A percentile compares a stretch with the other conserved stretches of the same genome.
Evolutionary conservation across 1,140 invertebrate genomes (phyloP).

Genomic region (Hylaeus anthracinus): DNA sequence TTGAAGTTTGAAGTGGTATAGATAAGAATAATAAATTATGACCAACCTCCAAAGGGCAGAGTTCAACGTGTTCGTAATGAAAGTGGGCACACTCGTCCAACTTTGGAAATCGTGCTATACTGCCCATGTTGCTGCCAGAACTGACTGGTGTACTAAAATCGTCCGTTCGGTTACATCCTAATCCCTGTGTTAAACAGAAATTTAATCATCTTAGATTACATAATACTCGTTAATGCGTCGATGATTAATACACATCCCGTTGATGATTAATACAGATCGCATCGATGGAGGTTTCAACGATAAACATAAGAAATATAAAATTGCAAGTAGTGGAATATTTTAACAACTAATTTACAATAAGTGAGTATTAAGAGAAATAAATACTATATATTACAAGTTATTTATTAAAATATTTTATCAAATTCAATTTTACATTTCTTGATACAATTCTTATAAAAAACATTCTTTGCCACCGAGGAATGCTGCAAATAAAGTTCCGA

Average conservation of each 20-base stretch:
- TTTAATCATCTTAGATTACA: slow-evolving; percentile 12
- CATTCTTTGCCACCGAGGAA: too few species aligned
- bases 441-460: too few species aligned
- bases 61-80: slow-evolving; percentile 96
- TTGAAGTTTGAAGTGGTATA: background rate
- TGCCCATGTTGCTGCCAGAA: slow-evolving; percentile 76
- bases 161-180: slow-evolving; percentile 72
- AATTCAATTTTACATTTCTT: too few species aligned
- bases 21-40: slow-evolving; percentile 8
- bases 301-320: too few species aligned
- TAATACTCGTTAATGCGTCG: background rate
- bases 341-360: too few species aligned
- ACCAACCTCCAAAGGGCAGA: slow-evolving; percentile 88
- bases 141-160: slow-evolving; percentile 73
- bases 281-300: too few species aligned
- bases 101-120: slow-evolving; percentile 89
- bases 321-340: too few species aligned
- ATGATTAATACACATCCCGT: background rate
- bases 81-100: slow-evolving; percentile 99
- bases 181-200: slow-evolving; percentile 62
- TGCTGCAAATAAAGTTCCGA: too few species aligned
- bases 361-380: too few species aligned
- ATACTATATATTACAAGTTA: too few species aligned
- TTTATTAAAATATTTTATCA: too few species aligned
- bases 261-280: too few species aligned